Evolutionary conservation across 1,140 invertebrate genomes (phyloP), one percentile per base, ranked within the genome.

Genomic region (Arion vulgaris): DNA sequence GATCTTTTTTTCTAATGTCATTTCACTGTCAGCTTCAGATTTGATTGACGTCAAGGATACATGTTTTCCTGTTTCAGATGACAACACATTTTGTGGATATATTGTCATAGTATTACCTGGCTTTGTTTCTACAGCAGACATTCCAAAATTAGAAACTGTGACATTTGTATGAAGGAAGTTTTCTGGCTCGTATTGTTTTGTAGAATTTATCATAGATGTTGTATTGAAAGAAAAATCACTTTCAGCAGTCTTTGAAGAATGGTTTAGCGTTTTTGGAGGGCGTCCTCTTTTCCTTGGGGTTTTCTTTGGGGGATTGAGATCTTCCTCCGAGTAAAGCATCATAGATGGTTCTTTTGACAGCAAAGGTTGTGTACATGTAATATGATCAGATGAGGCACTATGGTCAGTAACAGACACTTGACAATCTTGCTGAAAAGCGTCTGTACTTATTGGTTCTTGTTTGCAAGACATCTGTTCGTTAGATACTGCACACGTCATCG

Each of bases 251-350:
- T 66, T 66, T 1, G 62, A 66, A 28, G 28, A 23, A 26, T 7
- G 36, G 23, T 87, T 84, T 28, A 88, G 89, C 17, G 87, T 83
- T 81, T 90, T 90, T 0, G 89, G 89, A 4, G 89, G 89, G 49
- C 89, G 83, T 0, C 89, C 89, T 39, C 89, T 80, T 75, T 86
- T 86, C 72, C 89, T 51, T 2, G 85, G 85, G 2, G 87, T 87
- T 57, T 89, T 88, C 0, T 86, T 88, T 23, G 84, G 36, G 41
- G 82, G 81, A 28, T 79, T 83, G 34, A 86, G 72, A 13, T 84
- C 82, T 1, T 81, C 78, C 66, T 87, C 88, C 0, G 88, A 88
- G 71, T 89, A 89, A 2, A 89, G 86, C 86, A 89, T 88, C 86
- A 89, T 89, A 28, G 88, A 84, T 23, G 76, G 53, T 9, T 79